phyloP scores from a whole-genome alignment of 2,888 invertebrate genomes.

The Atethmia centrago region DNA sequence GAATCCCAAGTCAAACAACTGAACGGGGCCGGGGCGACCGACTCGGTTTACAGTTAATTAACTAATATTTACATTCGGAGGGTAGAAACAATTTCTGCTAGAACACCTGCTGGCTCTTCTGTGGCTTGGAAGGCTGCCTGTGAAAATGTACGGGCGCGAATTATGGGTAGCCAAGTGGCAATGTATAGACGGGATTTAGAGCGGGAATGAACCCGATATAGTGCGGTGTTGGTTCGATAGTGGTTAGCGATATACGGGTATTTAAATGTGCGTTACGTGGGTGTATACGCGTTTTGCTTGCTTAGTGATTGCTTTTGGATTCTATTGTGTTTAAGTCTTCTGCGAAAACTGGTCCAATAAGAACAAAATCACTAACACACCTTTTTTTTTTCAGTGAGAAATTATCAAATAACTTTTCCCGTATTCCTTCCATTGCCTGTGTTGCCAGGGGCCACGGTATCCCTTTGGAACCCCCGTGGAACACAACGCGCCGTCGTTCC shows the following conservation, averaged over 20 bases:
- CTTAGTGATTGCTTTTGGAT: background rate
- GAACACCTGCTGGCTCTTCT: slow-evolving; percentile 82
- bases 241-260: slow-evolving; percentile 39
- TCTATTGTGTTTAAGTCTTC: background rate
- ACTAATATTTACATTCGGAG: slow-evolving; percentile 88
- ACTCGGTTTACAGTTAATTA: slow-evolving; percentile 88
- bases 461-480: too few relatives aligned
- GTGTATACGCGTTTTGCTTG: slow-evolving; percentile 18
- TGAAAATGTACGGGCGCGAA: slow-evolving; percentile 67
- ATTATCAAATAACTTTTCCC: too few relatives aligned
- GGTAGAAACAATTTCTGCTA: slow-evolving; percentile 83
- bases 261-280: slow-evolving; percentile 50
- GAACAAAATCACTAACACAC: background rate
- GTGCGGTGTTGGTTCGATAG: slow-evolving; percentile 32
- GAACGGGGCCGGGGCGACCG: slow-evolving; percentile 66
- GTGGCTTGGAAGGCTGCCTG: slow-evolving; percentile 79
- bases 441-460: too few relatives aligned
- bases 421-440: too few relatives aligned
- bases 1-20: slow-evolving; percentile 71
- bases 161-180: slow-evolving; percentile 43
- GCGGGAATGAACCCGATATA: slow-evolving; percentile 46
- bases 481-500: too few relatives aligned
- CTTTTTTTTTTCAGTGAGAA: too few relatives aligned
- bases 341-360: background rate
- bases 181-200: slow-evolving; percentile 47